Evolutionary conservation across 2,888 invertebrate species (phyloP).

Genomic region (Lottia scabra): DNA sequence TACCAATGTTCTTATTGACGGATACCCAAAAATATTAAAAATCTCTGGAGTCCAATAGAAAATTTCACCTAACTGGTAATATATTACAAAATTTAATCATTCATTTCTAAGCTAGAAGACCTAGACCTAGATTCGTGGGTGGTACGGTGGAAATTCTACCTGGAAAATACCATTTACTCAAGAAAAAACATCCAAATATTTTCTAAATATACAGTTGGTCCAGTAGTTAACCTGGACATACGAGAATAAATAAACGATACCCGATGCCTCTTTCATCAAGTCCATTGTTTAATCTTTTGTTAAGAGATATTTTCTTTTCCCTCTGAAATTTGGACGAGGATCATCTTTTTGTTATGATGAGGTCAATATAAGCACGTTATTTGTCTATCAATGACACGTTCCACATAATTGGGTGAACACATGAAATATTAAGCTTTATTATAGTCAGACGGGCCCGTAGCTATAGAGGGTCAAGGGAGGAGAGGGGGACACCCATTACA

Average conservation of each 20-base stretch:
- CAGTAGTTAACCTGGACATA: background rate
- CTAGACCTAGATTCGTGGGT: background rate
- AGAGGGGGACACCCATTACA: too few relatives aligned
- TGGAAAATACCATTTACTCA: background rate
- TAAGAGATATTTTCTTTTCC: background rate
- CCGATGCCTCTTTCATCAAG: background rate
- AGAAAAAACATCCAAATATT: too few relatives aligned
- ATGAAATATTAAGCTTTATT: background rate
- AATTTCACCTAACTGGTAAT: too few relatives aligned
- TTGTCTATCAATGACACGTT: background rate
- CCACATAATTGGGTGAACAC: background rate
- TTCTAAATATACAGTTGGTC: background rate
- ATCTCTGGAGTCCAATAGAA: too few relatives aligned
- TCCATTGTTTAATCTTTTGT: slow-evolving; percentile 1
- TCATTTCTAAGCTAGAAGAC: too few relatives aligned
- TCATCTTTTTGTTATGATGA: background rate
- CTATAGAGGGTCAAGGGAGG: too few relatives aligned
- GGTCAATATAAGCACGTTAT: background rate
- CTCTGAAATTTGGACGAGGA: background rate
- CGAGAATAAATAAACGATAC: slow-evolving; percentile 5
- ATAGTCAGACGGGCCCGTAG: too few relatives aligned
- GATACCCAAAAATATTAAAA: too few relatives aligned
- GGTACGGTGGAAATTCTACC: background rate
- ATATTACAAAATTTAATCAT: too few relatives aligned
- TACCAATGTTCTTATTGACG: too few relatives aligned